Base-by-base conservation (phyloP, 2,113 vertebrate genomes). In the Puma concolor region DNA sequence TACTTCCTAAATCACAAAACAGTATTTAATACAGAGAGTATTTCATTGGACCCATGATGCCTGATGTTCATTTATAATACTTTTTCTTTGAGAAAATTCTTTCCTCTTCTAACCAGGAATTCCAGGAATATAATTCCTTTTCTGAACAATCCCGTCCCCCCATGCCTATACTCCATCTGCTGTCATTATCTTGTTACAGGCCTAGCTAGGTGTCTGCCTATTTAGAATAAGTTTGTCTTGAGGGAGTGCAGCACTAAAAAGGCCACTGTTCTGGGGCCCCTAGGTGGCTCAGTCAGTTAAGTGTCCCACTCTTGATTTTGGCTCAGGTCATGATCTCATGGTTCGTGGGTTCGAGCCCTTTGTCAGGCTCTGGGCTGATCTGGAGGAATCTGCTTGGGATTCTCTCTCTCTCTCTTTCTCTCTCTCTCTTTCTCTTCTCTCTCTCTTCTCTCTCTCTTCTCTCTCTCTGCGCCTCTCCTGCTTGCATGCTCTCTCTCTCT, bases 41-140 rank as follows among this genome's bases (percentile, higher is more conserved):
- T 10, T 66, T 33, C 93, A 74, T 60, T 74, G 13, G 23, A 36
- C 25, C n/a, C 31, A 4, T 12, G 67, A 48, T 64, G 67, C 63
- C 57, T 80, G 54, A 41, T 84, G 23, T 74, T 71, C 27, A 33
- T 77, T 33, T 84, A n/a, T 64, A 76, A 57, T 83, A 50, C 31
- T 48, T 33, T 72, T 63, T 79, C 66, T 93, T 96, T 72, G 80
- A 87, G 74, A 90, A 72, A 95, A 67, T 60, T 48, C 4, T 88
- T 83, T 77, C 44, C 80, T 77, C 2, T 92, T 86, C 41, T 81
- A 66, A 67, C 16, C 38, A 54, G 48, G 60, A 92, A 74, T 69
- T 80, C 72, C 36, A 38, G 74, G 72, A 82, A 63, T 19, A 11
- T 1, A 50, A 72, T 12, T 76, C 2, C 15, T 36, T 57, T 4